Base-by-base conservation (phyloP, 2,113 vertebrate genomes). In the Ptyas mucosa region DNA sequence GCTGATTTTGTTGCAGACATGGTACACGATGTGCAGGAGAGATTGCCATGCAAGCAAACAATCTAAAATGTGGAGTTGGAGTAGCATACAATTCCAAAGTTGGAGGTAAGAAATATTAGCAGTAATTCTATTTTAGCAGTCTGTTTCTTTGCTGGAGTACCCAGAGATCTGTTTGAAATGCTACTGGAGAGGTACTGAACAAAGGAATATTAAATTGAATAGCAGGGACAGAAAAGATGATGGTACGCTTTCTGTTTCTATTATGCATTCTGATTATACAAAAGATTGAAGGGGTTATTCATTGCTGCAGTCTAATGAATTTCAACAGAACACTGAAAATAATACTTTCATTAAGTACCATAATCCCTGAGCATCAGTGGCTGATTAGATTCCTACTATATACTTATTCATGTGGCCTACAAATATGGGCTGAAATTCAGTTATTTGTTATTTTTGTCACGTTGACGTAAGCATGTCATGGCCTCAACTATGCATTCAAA, bases 11-110 rank as follows among this genome's bases (percentile, higher is more conserved):
- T 90, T 90, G 55, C 92, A 99, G 99, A 94, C 99, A 99, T 52
- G 99, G 99, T 23, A 99, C 99, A 23, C 97, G 99, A 85, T 99
- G 99, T 97, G 99, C 99, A 55, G 99, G 99, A 91, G 99, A 99
- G 97, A 99, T 99, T 90, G 99, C 99, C 34, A 99, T 99, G 99
- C 98, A 99, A 96, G 99, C 99, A 61, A 98, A 99, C 97, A 99
- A 99, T 97, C 97, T 98, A 91, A 99, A 99, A 97, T 99, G 99
- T 87, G 99, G 99, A 2, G 99, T 99, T n/a, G 99, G 99, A 92
- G 98, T 99, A 61, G 99, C 99, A 3, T 99, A 98, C 96, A 98
- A 99, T 97, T 98, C 99, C 75, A 99, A 98, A 96, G 99, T 99
- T 91, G 99, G 99, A 98, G 99, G 99, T 99, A 97, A 98, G 97